Base-by-base conservation (phyloP, 1,140 invertebrate genomes). In the Drosophila ananassae region DNA sequence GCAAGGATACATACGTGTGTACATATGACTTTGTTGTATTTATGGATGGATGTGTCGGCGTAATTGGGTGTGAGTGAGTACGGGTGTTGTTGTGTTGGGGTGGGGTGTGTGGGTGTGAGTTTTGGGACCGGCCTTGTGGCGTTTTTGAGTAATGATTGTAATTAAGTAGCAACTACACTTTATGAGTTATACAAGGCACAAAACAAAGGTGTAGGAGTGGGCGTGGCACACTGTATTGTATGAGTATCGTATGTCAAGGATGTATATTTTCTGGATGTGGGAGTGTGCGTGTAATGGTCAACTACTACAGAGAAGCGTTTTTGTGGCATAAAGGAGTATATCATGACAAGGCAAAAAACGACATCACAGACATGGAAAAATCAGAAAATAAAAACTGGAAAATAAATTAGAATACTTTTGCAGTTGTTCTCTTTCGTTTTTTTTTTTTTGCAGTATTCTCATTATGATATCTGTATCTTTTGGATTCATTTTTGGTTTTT, bases 81-180 rank as follows among this genome's bases (percentile, higher is more conserved):
- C 17, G 17, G 17, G 17, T 17, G 17, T 17, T 17, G 17, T 17
- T 17, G 53, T 46, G 25, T 28, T 28, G 24, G 24, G 24, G 25
- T 28, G 25, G 71, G 50, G 50, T 32, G 17, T 44, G 21, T 61
- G 41, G 39, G 34, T 41, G 28, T 62, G 13, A 59, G 63, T 50
- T 63, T 39, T 41, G 57, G 39, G 48, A 37, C 57, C 55, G 67
- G 61, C 63, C 77, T 81, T 75, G 73, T 74, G 73, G 73, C 69
- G 71, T 66, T 66, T 85, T 81, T 87, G 82, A 85, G 83, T 85
- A 85, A 85, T 89, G 82, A 81, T 87, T 85, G 82, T 87, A 85
- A 85, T 85, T 85, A 85, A 85, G 82, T 85, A 82, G 80, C 78
- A 85, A 79, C 82, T 85, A 82, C 74, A 81, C 74, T 85, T 85